phyloP scores from a whole-genome alignment of 1,140 invertebrate genomes.

The Stegodyphus mimosarum region DNA sequence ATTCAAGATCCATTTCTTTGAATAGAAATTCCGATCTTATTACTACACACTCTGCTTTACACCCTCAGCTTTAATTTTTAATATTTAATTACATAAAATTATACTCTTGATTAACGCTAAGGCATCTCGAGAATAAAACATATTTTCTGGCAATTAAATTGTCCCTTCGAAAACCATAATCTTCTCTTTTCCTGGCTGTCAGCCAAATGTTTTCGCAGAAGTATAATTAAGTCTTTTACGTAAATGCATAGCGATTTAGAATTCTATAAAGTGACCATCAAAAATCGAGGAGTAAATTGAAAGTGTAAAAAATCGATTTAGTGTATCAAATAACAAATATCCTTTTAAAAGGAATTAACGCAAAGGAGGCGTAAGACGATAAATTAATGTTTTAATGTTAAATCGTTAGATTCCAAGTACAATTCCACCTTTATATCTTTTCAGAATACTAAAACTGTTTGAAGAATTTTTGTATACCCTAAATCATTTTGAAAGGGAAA shows the following conservation, averaged over 20 bases:
- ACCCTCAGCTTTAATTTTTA: too few species aligned
- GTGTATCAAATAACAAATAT: constrained; percentile 26
- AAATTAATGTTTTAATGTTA: too few species aligned
- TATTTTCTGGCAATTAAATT: constrained; percentile 23
- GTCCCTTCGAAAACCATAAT: constrained; percentile 35
- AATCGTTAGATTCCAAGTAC: not conserved
- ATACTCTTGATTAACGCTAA: too few species aligned
- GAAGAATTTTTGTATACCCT: too few species aligned
- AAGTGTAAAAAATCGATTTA: constrained; percentile 41
- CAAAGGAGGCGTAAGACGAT: constrained; percentile 2
- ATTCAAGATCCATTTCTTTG: too few species aligned
- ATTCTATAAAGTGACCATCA: constrained; percentile 39
- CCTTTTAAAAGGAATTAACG: constrained; percentile 22
- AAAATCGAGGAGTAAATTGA: constrained; percentile 11
- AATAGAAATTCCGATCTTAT: too few species aligned
- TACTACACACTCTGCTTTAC: too few species aligned
- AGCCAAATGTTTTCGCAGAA: constrained; percentile 46
- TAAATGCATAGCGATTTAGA: constrained; percentile 44
- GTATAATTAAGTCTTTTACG: constrained; percentile 51
- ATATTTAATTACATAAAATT: too few species aligned
- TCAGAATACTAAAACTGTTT: too few species aligned
- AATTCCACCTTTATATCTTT: constrained; percentile 2
- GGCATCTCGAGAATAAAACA: too few species aligned
- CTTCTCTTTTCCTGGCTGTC: constrained; percentile 20
- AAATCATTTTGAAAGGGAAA: too few species aligned